Percentiles rank a stretch among this genome's conserved stretches.
Conservation (phyloP, 2,113 vertebrate genomes). For the Chaetops frenatus region DNA sequence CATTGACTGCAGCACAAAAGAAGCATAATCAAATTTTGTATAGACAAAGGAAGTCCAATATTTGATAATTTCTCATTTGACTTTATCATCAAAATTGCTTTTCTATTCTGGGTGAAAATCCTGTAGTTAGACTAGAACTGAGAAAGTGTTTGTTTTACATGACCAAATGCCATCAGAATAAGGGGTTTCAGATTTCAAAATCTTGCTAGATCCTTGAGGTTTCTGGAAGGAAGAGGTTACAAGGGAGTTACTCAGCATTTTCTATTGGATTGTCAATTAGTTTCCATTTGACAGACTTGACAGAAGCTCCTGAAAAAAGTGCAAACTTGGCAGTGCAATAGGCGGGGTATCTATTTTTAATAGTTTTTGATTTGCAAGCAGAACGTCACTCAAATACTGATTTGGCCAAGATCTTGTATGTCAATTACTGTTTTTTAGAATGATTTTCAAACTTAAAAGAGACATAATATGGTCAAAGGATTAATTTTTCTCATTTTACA, state of each 20-base stretch:
- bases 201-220: neutral
- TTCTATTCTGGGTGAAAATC: neutral
- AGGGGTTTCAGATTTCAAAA: neutral
- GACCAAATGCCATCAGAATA: neutral
- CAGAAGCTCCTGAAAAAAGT: constrained; percentile 1
- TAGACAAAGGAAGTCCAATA: neutral
- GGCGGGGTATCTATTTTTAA: constrained; percentile 29
- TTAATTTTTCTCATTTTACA: neutral
- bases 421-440: constrained; percentile 8
- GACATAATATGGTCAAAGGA: neutral
- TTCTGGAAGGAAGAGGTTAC: neutral
- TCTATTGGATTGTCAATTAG: neutral
- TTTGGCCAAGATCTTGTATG: neutral
- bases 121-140: neutral
- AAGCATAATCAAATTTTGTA: neutral
- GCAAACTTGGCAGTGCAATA: neutral
- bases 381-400: neutral
- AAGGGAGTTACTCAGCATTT: neutral
- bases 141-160: neutral
- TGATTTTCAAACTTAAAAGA: neutral
- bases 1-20: neutral
- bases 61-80: neutral
- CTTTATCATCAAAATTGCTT: neutral
- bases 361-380: neutral
- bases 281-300: neutral